Evolutionary conservation across 2,888 invertebrate genomes (phyloP), one percentile per base, ranked within the genome.

Genomic region (Ephialtes manifestator): DNA sequence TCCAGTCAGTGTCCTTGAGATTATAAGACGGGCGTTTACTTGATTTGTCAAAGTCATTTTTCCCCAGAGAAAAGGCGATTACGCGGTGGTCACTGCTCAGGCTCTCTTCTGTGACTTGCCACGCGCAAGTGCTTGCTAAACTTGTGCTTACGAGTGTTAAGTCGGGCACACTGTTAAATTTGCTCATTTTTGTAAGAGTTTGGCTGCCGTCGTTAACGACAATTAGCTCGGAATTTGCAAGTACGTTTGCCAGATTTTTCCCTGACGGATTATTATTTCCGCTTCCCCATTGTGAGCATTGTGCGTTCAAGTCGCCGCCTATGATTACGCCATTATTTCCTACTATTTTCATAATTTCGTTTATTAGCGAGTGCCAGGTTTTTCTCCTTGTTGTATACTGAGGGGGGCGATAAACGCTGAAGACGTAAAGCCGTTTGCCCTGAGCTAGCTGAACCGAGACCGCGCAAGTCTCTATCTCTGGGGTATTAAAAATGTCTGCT

Each of bases 81-180:
- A 74, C 20, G 55, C 24, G 75, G 46, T 79, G 79, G 20, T 83
- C 83, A 35, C 83, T 83, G 60, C 72, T 39, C 4, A 67, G 46
- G 13, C n/a, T 20, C 8, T 65, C 70, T 28, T 83, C 78, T 13
- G 60, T 35, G 24, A 68, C 74, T 10, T 15, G 28, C 83, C 83
- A 78, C 13, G 43, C 55, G 20, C 78, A 55, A 10, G 51, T 71
- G 13, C 31, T 20, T 18, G 72, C 72, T 8, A 78, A 18, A 13
- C 68, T 58, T 24, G 58, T 24, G 24, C 48, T 70, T 2, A 77
- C 76, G 20, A 82, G n/a, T 24, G 77, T 82, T 31, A 82, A n/a
- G 71, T 82, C 82, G 20, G 78, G 78, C 13, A 18, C 18, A 63
- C 63, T 63, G 35, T 43, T 35, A 46, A 46, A 28, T 4, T 39